phyloP scores from a whole-genome alignment of 1,140 invertebrate genomes.

The Pectinophora gossypiella region DNA sequence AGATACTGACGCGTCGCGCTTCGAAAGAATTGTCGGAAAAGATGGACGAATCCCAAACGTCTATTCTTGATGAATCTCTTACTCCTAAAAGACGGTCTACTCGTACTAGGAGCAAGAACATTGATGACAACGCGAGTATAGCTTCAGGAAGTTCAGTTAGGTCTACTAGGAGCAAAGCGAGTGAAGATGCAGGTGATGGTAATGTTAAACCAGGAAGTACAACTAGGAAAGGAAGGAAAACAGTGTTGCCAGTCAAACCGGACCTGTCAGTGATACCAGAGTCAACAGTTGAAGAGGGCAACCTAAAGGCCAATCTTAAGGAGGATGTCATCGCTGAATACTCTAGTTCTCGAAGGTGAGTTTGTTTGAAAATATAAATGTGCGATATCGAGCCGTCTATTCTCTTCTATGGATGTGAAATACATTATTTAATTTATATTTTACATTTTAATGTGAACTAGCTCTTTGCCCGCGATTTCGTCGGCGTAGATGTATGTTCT shows the following conservation, averaged over 20 bases:
- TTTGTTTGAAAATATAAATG: slow-evolving; percentile 4
- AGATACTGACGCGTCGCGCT: slow-evolving; percentile 46
- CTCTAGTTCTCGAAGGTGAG: slow-evolving; percentile 46
- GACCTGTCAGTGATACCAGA: slow-evolving; percentile 72
- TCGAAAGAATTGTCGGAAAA: slow-evolving; percentile 47
- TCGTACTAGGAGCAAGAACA: slow-evolving; percentile 41
- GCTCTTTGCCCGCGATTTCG: too few species aligned
- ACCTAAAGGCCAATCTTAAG: slow-evolving; percentile 10
- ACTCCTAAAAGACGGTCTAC: slow-evolving; percentile 44
- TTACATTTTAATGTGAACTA: too few species aligned
- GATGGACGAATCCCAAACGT: slow-evolving; percentile 27
- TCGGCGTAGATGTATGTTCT: too few species aligned
- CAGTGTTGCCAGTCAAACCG: slow-evolving; percentile 40
- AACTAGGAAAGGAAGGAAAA: slow-evolving; percentile 47
- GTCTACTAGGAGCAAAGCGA: slow-evolving; percentile 30
- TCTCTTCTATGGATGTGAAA: too few species aligned
- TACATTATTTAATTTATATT: too few species aligned
- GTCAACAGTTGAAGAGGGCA: slow-evolving; percentile 35
- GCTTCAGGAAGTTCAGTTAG: slow-evolving; percentile 42
- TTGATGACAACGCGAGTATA: slow-evolving; percentile 50
- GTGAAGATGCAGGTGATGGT: slow-evolving; percentile 23
- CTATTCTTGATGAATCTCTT: slow-evolving; percentile 27
- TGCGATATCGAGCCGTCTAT: too few species aligned
- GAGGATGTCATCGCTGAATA: slow-evolving; percentile 37
- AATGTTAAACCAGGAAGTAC: slow-evolving; percentile 23